Conservation (phyloP, 2,888 invertebrate genomes). For the Trachelus troglodyta region DNA sequence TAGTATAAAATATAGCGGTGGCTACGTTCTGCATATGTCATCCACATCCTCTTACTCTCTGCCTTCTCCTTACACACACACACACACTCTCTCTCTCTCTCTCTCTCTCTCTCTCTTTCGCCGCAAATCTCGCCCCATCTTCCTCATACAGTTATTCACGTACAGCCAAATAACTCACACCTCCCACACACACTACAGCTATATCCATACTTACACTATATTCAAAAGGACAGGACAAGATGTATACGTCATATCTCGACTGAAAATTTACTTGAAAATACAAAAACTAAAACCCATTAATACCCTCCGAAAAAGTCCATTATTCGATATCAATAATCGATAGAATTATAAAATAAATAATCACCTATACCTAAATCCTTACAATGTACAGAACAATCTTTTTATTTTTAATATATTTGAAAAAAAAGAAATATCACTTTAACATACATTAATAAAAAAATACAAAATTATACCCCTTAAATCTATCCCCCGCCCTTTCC, state of each 20-base stretch:
- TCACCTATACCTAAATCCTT: background rate
- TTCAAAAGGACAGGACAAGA: slow-evolving; percentile 54
- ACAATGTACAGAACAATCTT: background rate
- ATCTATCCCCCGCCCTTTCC: too few species aligned
- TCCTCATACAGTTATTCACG: background rate
- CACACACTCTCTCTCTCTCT: too few species aligned
- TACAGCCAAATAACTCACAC: background rate
- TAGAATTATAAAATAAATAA: background rate
- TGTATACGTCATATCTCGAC: slow-evolving; percentile 18
- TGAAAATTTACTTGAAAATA: background rate
- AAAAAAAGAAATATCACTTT: background rate
- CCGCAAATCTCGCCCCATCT: background rate
- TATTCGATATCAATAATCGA: background rate
- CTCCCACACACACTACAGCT: background rate
- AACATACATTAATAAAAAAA: background rate
- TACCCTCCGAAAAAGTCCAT: background rate
- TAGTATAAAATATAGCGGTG: slow-evolving; percentile 60
- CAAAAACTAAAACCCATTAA: background rate
- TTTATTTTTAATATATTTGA: background rate
- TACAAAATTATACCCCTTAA: background rate
- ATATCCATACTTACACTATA: slow-evolving; percentile 33
- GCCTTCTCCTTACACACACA: slow-evolving; percentile 14
- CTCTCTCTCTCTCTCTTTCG: slow-evolving; percentile 19
- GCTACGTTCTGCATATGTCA: slow-evolving; percentile 64
- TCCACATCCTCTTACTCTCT: slow-evolving; percentile 53